phyloP scores from a whole-genome alignment of 2,113 vertebrate genomes.

The Zosterops hypoxanthus region DNA sequence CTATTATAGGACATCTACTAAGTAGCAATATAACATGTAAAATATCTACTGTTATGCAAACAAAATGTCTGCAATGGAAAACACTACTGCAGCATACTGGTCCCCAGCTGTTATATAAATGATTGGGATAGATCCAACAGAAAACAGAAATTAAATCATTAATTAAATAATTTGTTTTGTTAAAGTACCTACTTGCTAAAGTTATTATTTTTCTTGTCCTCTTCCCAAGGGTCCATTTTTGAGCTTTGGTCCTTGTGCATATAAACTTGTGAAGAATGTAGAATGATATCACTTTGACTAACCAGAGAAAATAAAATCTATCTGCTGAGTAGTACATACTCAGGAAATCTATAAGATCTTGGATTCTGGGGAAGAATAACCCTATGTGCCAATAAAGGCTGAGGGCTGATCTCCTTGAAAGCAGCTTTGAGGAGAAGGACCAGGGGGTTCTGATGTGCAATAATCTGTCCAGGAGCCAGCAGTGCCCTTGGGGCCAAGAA shows the following conservation, averaged over 20 bases:
- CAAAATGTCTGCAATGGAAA: background rate
- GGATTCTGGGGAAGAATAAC: background rate
- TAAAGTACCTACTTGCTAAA: background rate
- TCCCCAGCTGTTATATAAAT: background rate
- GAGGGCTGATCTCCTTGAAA: background rate
- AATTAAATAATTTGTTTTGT: background rate
- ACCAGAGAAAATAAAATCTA: background rate
- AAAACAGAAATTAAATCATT: background rate
- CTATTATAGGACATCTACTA: background rate
- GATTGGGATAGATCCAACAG: background rate
- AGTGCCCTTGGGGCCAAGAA: background rate
- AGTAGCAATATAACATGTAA: background rate
- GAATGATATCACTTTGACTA: background rate
- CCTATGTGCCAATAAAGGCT: background rate
- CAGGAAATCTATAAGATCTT: background rate
- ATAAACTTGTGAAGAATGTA: background rate
- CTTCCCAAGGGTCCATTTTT: background rate
- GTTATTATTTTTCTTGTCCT: background rate
- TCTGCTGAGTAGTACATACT: background rate
- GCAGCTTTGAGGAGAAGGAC: background rate
- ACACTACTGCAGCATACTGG: background rate
- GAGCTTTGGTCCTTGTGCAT: background rate
- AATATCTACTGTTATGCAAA: background rate
- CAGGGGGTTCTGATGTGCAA: background rate
- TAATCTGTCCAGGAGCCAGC: background rate